Conservation (phyloP, 92 coral and sea anemone genomes). For the Zoanthus sansibaricus region DNA sequence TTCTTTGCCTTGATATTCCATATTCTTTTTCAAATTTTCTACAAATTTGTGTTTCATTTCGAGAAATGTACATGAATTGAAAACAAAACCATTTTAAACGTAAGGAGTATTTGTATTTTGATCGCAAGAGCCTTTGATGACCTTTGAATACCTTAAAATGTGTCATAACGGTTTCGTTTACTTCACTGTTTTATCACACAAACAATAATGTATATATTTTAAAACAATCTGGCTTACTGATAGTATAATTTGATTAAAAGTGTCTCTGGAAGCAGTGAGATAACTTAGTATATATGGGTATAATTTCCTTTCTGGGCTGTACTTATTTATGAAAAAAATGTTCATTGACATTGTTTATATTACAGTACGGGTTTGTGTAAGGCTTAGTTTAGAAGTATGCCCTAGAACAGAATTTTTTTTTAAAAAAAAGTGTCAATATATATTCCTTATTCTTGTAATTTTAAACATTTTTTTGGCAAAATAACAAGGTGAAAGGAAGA, state of each 20-base stretch:
- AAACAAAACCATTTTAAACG: conserved; percentile 11
- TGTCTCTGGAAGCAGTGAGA: too few relatives aligned
- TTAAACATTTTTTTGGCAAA: neutral
- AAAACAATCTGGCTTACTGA: too few relatives aligned
- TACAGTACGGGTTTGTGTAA: too few relatives aligned
- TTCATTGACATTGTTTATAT: too few relatives aligned
- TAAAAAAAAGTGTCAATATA: neutral
- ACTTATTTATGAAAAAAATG: too few relatives aligned
- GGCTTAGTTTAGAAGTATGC: neutral
- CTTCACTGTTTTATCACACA: neutral
- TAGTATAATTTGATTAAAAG: too few relatives aligned
- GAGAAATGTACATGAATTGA: conserved; percentile 42
- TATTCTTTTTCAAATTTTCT: neutral
- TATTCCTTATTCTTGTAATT: too few relatives aligned
- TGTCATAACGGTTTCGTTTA: neutral
- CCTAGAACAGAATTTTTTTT: neutral
- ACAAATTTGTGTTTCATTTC: neutral
- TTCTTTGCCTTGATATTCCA: neutral
- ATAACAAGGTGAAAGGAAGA: neutral
- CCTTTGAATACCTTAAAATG: conserved; percentile 2
- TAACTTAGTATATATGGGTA: too few relatives aligned
- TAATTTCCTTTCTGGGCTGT: too few relatives aligned
- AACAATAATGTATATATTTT: neutral
- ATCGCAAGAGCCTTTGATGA: neutral
- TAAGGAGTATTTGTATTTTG: conserved; percentile 30